phyloP scores from a whole-genome alignment of 2,113 vertebrate genomes.

The Lichenostomus cassidix region DNA sequence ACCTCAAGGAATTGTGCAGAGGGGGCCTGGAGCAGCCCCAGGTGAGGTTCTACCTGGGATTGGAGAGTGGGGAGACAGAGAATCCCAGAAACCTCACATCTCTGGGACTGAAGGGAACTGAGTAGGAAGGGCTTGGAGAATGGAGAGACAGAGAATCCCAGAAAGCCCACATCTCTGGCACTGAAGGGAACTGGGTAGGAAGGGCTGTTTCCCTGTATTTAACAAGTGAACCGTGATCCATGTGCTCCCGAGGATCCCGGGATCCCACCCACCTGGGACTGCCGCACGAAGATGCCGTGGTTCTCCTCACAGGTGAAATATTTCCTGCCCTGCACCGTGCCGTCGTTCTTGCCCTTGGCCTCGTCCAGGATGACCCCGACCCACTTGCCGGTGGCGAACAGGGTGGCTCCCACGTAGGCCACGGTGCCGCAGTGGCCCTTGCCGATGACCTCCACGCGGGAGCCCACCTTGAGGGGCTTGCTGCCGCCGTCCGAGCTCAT shows the following conservation, averaged over 20 bases:
- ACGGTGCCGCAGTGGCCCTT: slow-evolving; percentile 93
- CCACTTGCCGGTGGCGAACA: slow-evolving; percentile 97
- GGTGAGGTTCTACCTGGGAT: rapidly evolving
- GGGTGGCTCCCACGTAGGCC: slow-evolving; percentile 92
- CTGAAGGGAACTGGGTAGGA: no score
- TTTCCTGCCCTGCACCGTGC: slow-evolving; percentile 92
- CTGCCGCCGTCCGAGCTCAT: slow-evolving; percentile 87
- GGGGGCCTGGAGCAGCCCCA: background rate
- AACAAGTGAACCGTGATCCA: rapidly evolving
- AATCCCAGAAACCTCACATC: rapidly evolving
- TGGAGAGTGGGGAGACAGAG: rapidly evolving
- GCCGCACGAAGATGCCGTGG: slow-evolving; percentile 95
- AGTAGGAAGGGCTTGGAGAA: no score
- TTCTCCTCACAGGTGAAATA: slow-evolving; percentile 95
- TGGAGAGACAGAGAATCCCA: background rate
- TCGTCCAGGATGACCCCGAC: slow-evolving; percentile 96
- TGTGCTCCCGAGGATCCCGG: rapidly evolving
- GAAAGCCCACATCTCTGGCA: rapidly evolving
- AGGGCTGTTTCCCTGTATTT: rapidly evolving
- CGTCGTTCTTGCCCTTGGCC: slow-evolving; percentile 95
- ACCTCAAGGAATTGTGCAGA: background rate
- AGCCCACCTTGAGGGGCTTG: slow-evolving; percentile 88
- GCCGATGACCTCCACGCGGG: slow-evolving; percentile 94
- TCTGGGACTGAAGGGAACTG: no score
- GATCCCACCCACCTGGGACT: slow-evolving; percentile 84